phyloP scores from a whole-genome alignment of 2,797 vertebrate genomes.

The Intellagama lesueurii region DNA sequence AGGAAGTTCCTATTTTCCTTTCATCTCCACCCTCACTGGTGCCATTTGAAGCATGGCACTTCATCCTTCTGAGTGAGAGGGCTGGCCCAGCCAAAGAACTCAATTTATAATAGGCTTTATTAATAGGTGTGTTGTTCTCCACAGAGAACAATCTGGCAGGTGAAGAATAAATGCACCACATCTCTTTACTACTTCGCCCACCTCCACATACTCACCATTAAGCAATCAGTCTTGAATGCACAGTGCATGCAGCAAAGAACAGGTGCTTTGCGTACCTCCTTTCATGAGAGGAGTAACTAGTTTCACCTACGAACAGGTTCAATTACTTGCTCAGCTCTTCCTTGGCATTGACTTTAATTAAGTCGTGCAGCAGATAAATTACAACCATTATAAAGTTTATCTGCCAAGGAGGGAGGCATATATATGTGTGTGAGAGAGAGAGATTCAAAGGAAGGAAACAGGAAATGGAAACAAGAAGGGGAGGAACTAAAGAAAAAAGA shows the following conservation, averaged over 20 bases:
- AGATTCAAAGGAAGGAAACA: fast-evolving
- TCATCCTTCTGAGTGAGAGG: neutral
- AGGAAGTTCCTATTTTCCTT: neutral
- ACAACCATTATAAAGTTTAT: constrained; percentile 37
- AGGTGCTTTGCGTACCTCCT: constrained; percentile 4
- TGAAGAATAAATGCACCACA: neutral
- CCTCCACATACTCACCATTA: neutral
- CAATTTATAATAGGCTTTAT: neutral
- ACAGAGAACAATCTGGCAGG: neutral
- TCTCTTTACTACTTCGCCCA: too few relatives aligned
- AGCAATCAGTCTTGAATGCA: neutral
- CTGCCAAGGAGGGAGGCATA: neutral
- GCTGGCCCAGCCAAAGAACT: neutral
- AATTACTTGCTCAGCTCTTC: neutral
- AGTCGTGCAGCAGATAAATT: constrained; percentile 64
- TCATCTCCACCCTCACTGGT: neutral
- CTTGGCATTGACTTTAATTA: constrained; percentile 54
- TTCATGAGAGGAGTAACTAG: constrained; percentile 3
- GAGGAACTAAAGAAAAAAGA: too few relatives aligned
- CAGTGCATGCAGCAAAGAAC: neutral
- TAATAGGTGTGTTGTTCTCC: neutral
- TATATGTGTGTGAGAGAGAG: neutral
- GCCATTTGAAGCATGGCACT: neutral
- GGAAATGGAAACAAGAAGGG: neutral
- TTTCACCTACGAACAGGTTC: constrained; percentile 6